Evolutionary conservation across 2,888 invertebrate species (phyloP).

Genomic region (Drosophila leonis): DNA sequence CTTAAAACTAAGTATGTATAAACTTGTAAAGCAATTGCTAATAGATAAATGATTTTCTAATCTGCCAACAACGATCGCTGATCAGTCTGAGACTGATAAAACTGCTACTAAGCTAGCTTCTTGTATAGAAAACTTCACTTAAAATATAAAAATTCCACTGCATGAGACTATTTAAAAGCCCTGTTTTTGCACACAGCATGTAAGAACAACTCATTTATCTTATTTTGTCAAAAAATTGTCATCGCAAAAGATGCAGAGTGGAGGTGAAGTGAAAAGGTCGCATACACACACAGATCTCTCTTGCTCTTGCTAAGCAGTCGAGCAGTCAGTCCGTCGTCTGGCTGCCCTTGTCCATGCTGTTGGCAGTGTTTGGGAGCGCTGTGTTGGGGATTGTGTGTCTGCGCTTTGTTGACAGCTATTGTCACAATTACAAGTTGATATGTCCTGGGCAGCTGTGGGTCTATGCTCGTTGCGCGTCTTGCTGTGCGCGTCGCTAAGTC

Average conservation of each 20-base stretch:
- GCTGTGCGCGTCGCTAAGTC: conserved; percentile 70
- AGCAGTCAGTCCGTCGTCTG: conserved; percentile 30
- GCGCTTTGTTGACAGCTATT: conserved; percentile 83
- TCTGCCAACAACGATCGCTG: neutral
- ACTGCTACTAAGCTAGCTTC: too few relatives aligned
- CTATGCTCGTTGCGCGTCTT: conserved; percentile 17
- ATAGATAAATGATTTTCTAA: too few relatives aligned
- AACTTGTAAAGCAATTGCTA: neutral
- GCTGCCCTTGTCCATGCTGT: conserved; percentile 39
- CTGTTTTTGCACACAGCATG: conserved; percentile 9
- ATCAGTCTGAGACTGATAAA: neutral
- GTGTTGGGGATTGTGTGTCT: conserved; percentile 36
- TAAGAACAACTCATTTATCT: conserved; percentile 79
- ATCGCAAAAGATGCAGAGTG: conserved; percentile 42
- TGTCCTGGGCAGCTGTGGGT: conserved; percentile 69
- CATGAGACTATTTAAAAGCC: conserved; percentile 2
- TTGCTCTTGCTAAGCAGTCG: conserved; percentile 70
- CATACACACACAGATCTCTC: conserved; percentile 29
- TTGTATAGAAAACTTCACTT: too few relatives aligned
- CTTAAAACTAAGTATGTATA: neutral
- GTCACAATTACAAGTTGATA: conserved; percentile 83
- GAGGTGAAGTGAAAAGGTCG: conserved; percentile 55
- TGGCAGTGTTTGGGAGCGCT: conserved; percentile 2
- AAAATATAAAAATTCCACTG: neutral
- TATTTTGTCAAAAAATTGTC: conserved; percentile 84